These are phyloP conservation scores for Calliphora vicina DNA, from an alignment of 1,140 invertebrate genomes.

Conservation along the genomic window DNA sequence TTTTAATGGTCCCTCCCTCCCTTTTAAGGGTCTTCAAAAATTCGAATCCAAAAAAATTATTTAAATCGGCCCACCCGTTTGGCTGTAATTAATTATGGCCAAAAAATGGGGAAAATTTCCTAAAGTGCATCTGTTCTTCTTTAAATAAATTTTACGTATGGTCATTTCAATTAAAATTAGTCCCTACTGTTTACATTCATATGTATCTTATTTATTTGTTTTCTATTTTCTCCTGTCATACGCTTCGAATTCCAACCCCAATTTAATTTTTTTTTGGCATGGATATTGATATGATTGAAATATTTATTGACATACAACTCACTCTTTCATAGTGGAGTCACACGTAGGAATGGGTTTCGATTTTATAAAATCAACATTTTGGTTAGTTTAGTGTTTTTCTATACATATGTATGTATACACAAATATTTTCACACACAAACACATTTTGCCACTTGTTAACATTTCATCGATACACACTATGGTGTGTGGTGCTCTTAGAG, in stretches of 20 bases:
- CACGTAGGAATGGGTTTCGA: neutral
- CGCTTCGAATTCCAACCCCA: neutral
- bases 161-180: too few relatives aligned
- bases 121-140: too few relatives aligned
- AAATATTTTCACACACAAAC: neutral
- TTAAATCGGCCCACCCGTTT: too few relatives aligned
- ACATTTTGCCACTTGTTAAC: conserved; percentile 1
- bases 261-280: neutral
- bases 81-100: too few relatives aligned
- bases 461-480: conserved; percentile 12
- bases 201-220: neutral
- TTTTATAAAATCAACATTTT: neutral
- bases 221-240: neutral
- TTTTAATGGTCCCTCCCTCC: too few relatives aligned
- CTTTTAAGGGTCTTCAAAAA: too few relatives aligned
- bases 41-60: too few relatives aligned
- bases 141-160: too few relatives aligned
- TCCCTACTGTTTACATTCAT: neutral
- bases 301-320: neutral
- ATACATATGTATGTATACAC: neutral
- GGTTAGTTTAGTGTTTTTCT: neutral
- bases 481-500: too few relatives aligned
- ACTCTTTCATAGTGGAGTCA: neutral
- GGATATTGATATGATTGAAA: conserved; percentile 1
- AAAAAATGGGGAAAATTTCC: too few relatives aligned